Evolutionary conservation across 2,113 vertebrate genomes (phyloP).

Genomic region (Mesembrinibis cayennensis): DNA sequence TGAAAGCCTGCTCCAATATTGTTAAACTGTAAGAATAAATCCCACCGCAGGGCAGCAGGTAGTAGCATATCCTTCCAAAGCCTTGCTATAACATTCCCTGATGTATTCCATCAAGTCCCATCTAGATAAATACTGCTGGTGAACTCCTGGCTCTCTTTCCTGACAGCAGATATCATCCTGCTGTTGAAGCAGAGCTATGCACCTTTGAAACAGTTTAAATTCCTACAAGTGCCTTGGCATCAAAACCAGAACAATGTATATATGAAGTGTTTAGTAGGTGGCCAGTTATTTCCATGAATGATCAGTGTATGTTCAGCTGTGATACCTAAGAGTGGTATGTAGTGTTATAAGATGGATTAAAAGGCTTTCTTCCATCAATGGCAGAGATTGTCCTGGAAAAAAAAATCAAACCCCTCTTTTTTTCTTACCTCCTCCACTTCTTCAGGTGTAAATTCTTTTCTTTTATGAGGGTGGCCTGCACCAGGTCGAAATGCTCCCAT

Average conservation of each 20-base stretch:
- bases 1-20: background rate
- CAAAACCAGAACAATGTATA: background rate
- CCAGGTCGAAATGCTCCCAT: constrained; percentile 98
- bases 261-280: background rate
- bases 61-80: background rate
- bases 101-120: background rate
- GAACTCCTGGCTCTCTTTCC: background rate
- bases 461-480: constrained; percentile 92
- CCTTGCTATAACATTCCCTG: background rate
- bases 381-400: background rate
- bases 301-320: background rate
- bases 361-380: background rate
- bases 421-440: constrained; percentile 87
- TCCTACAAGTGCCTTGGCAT: background rate
- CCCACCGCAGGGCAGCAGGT: background rate
- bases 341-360: background rate
- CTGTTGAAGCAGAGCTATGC: background rate
- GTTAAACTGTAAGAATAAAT: background rate
- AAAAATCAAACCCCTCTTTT: background rate
- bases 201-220: background rate
- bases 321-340: background rate
- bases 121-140: background rate
- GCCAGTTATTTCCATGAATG: background rate
- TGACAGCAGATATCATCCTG: background rate
- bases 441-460: constrained; percentile 88